Conservation (phyloP, 2,888 invertebrate genomes). For the Cheilosia vernalis region DNA sequence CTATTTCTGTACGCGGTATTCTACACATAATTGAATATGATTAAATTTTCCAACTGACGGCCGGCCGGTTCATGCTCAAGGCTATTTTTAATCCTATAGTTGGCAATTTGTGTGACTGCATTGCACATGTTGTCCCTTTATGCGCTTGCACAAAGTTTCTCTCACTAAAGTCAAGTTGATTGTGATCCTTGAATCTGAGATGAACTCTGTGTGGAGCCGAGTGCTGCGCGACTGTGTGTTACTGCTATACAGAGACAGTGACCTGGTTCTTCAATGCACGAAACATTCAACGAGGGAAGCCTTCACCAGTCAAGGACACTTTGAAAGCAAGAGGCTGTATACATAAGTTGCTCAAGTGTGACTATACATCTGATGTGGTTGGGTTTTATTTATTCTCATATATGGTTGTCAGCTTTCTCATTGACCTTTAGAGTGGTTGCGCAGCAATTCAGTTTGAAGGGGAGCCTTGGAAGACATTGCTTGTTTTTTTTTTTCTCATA, state of each 20-base stretch:
- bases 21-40: constrained; percentile 8
- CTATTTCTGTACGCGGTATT: background rate
- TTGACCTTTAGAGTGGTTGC: constrained; percentile 52
- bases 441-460: constrained; percentile 16
- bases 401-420: constrained; percentile 1
- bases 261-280: constrained; percentile 41
- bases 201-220: constrained; percentile 34
- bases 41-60: background rate
- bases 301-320: constrained; percentile 53
- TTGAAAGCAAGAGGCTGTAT: background rate
- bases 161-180: constrained; percentile 26
- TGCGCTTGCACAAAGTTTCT: background rate
- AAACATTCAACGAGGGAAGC: constrained; percentile 6
- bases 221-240: constrained; percentile 8
- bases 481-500: background rate
- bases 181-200: constrained; percentile 52
- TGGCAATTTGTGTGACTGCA: background rate
- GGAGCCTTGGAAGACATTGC: constrained; percentile 17
- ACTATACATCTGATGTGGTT: constrained; percentile 13
- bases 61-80: background rate
- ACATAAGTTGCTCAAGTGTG: background rate
- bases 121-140: background rate
- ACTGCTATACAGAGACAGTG: constrained; percentile 40
- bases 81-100: background rate
- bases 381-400: background rate